Evolutionary conservation across 2,888 invertebrate species (phyloP).

Genomic region (Omphaloscelis lunosa): DNA sequence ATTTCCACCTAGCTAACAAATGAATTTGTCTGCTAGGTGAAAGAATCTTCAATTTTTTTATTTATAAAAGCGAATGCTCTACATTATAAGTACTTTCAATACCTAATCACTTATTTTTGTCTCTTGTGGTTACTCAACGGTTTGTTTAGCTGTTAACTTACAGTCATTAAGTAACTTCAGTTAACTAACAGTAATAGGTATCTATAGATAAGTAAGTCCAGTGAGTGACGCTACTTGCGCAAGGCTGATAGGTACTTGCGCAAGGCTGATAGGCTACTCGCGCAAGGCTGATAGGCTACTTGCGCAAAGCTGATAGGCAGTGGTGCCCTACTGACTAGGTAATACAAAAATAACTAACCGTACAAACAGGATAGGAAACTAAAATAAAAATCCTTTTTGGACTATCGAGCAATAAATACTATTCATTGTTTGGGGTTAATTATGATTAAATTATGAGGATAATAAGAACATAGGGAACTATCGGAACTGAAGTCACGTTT

Average conservation of each 20-base stretch:
- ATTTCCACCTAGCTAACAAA: no score
- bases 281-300: background rate
- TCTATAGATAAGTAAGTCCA: background rate
- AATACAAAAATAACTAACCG: background rate
- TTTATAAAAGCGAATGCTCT: background rate
- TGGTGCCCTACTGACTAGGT: background rate
- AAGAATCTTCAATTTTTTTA: background rate
- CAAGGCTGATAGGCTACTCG: background rate
- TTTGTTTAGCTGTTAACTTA: background rate
- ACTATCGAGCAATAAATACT: constrained; percentile 28
- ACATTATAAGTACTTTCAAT: background rate
- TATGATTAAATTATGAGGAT: constrained; percentile 26
- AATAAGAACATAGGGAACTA: constrained; percentile 2
- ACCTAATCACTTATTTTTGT: background rate
- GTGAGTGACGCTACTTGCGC: background rate
- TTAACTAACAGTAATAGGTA: background rate
- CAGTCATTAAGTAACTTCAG: background rate
- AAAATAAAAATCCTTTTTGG: constrained; percentile 3
- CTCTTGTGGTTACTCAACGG: background rate
- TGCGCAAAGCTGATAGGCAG: background rate
- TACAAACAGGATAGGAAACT: constrained; percentile 16
- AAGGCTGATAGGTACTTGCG: background rate
- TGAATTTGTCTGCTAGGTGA: background rate
- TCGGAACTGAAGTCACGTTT: background rate
- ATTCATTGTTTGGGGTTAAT: constrained; percentile 14